These are phyloP conservation scores for Drosophila siamana DNA, from an alignment of 2,888 invertebrate genomes.

Conservation along the genomic window DNA sequence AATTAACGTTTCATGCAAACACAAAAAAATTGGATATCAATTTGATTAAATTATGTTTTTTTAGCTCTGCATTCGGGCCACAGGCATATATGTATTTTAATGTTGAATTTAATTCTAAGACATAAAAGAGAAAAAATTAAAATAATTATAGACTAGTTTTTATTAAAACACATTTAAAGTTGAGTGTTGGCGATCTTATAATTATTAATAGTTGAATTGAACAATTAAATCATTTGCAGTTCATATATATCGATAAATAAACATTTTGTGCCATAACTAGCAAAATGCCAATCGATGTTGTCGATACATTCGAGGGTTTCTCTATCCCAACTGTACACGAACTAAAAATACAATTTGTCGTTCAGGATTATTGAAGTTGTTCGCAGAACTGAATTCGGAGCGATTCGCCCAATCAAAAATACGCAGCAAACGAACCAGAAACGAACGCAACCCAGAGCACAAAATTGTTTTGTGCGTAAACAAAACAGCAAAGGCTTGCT, in stretches of 20 bases:
- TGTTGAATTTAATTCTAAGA: too few species aligned
- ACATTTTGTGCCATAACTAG: neutral
- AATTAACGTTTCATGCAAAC: too few species aligned
- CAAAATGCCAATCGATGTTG: neutral
- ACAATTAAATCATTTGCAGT: neutral
- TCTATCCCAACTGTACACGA: constrained; percentile 55
- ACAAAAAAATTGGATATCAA: too few species aligned
- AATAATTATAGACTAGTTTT: too few species aligned
- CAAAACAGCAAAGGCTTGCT: constrained; percentile 8
- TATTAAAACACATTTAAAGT: too few species aligned
- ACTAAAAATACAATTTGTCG: constrained; percentile 43
- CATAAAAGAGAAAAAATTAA: too few species aligned
- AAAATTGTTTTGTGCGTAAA: constrained; percentile 29
- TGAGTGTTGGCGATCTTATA: too few species aligned
- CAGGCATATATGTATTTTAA: too few species aligned
- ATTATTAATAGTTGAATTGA: too few species aligned
- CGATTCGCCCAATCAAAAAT: constrained; percentile 35
- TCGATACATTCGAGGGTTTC: constrained; percentile 27
- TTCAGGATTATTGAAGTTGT: constrained; percentile 31
- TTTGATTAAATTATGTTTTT: too few species aligned
- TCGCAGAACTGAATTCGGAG: constrained; percentile 29
- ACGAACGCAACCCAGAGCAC: constrained; percentile 40
- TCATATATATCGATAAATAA: neutral
- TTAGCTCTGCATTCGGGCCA: too few species aligned
- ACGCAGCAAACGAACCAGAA: constrained; percentile 49